Evolutionary conservation across 1,140 invertebrate genomes (phyloP).

Genomic region (Musca vetustissima): DNA sequence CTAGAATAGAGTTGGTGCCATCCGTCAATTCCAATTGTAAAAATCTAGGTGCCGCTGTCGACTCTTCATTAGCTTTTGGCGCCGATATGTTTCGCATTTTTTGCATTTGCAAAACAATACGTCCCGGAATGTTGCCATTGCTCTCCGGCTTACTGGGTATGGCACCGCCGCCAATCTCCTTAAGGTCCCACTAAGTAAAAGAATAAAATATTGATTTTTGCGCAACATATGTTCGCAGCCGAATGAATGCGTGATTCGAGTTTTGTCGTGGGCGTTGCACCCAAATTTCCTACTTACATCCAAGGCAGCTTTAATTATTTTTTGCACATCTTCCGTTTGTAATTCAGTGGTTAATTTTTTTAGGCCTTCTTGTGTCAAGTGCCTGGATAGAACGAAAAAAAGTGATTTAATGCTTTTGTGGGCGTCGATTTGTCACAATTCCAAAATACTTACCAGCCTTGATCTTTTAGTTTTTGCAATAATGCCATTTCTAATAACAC

Average conservation of each 20-base stretch:
- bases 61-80: slow-evolving; percentile 88
- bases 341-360: slow-evolving; percentile 63
- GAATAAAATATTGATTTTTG: slow-evolving; percentile 3
- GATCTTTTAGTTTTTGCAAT: slow-evolving; percentile 57
- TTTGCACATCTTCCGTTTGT: slow-evolving; percentile 63
- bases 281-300: slow-evolving; percentile 65
- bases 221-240: no score
- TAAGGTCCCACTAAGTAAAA: slow-evolving; percentile 71
- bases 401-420: neutral
- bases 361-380: slow-evolving; percentile 68
- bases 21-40: slow-evolving; percentile 82
- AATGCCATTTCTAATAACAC: slow-evolving; percentile 41
- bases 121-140: slow-evolving; percentile 65
- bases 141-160: slow-evolving; percentile 64
- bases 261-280: neutral
- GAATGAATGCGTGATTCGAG: no score
- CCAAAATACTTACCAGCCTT: slow-evolving; percentile 61
- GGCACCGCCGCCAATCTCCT: slow-evolving; percentile 69
- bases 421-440: neutral
- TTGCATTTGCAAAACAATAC: slow-evolving; percentile 83
- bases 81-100: slow-evolving; percentile 84
- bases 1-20: slow-evolving; percentile 76
- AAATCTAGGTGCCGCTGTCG: slow-evolving; percentile 75
- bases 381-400: slow-evolving; percentile 59
- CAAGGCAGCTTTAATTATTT: slow-evolving; percentile 67